These are phyloP conservation scores for Tipula lateralis DNA, from an alignment of 2,888 invertebrate genomes.

Conservation along the genomic window DNA sequence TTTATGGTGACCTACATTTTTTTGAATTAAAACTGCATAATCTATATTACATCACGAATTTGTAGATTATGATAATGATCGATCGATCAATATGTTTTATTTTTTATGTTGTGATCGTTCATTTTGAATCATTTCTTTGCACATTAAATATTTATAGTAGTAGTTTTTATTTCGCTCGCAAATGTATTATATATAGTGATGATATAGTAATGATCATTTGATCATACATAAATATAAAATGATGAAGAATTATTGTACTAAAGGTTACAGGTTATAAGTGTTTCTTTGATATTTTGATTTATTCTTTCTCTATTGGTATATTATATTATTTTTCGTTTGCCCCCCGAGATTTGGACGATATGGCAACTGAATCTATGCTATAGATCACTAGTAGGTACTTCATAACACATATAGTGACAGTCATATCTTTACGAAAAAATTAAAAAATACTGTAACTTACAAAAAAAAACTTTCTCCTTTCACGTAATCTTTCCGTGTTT, in stretches of 20 bases:
- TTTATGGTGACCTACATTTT: neutral
- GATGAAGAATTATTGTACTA: neutral
- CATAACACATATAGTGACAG: conserved; percentile 24
- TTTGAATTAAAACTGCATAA: neutral
- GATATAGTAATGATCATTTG: neutral
- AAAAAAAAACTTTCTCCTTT: conserved; percentile 45
- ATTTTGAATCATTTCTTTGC: neutral
- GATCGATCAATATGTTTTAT: neutral
- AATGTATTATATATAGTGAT: neutral
- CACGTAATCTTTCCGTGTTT: conserved; percentile 45
- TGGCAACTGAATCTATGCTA: neutral
- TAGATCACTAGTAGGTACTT: neutral
- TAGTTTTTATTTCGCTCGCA: neutral
- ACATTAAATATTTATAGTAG: neutral
- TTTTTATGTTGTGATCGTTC: neutral
- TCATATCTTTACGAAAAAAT: neutral
- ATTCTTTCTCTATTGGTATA: neutral
- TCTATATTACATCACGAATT: neutral
- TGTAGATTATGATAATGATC: neutral
- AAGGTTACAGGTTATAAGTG: neutral
- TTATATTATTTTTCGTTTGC: neutral
- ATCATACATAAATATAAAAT: neutral
- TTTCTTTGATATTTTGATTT: neutral
- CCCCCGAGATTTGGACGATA: neutral
- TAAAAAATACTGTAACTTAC: neutral